Conservation (phyloP, 2,888 invertebrate species). For the Torymus aiolomorphi region DNA sequence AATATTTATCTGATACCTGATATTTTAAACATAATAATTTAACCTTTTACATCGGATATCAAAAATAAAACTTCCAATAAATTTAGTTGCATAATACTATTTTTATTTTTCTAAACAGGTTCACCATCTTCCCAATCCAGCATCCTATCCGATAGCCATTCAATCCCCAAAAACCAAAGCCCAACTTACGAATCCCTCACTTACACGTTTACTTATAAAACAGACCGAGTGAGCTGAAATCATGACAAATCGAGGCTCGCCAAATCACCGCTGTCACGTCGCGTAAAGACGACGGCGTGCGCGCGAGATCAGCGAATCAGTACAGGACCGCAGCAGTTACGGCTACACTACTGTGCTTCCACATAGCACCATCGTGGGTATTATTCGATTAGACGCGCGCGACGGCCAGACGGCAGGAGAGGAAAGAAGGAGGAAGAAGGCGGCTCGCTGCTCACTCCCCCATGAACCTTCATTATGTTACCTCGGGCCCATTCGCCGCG, state of each 20-base stretch:
- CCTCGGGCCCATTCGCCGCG: slow-evolving; percentile 67
- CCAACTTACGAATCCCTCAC: too few species aligned
- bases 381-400: slow-evolving; percentile 72
- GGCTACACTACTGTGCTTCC: too few species aligned
- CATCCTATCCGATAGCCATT: too few species aligned
- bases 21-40: too few species aligned
- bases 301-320: slow-evolving; percentile 55
- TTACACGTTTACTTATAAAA: slow-evolving; percentile 28
- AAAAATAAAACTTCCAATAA: too few species aligned
- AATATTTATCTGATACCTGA: too few species aligned
- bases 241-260: slow-evolving; percentile 46
- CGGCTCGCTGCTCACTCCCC: slow-evolving; percentile 49
- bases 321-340: slow-evolving; percentile 35
- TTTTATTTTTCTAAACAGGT: too few species aligned
- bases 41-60: too few species aligned
- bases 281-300: slow-evolving; percentile 15
- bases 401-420: too few species aligned
- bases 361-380: slow-evolving; percentile 57
- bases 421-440: slow-evolving; percentile 61
- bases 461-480: slow-evolving; percentile 74
- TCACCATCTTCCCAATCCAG: too few species aligned
- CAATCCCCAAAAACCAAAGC: too few species aligned
- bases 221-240: slow-evolving; percentile 5
- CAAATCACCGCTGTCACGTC: neutral
- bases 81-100: too few species aligned